Percentiles rank a stretch among this genome's conserved stretches.
phyloP scores from a whole-genome alignment of 2,888 invertebrate species.

The Eulithis prunata region DNA sequence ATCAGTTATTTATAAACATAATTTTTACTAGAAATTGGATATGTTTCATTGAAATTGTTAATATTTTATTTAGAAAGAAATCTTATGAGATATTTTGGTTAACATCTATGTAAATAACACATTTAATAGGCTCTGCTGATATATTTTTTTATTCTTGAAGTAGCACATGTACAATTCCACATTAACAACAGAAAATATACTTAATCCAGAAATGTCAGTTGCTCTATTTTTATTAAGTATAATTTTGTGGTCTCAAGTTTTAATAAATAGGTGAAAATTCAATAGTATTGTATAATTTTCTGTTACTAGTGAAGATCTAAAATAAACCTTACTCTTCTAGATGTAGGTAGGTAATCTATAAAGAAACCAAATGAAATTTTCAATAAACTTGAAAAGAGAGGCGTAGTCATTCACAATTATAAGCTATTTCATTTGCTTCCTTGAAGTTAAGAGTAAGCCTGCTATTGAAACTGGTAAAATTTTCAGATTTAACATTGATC shows the following conservation, averaged over 20 bases:
- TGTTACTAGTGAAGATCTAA: slow-evolving; percentile 21
- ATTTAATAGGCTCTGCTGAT: slow-evolving; percentile 20
- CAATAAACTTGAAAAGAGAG: neutral
- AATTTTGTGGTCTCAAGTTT: too few species aligned
- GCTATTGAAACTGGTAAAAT: slow-evolving; percentile 24
- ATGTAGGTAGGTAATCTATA: slow-evolving; percentile 11
- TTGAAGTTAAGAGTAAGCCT: slow-evolving; percentile 18
- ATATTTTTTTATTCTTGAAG: slow-evolving; percentile 20
- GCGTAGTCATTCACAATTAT: neutral
- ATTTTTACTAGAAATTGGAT: too few species aligned
- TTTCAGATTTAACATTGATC: neutral
- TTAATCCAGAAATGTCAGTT: neutral
- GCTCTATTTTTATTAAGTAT: neutral
- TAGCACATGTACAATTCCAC: slow-evolving; percentile 27
- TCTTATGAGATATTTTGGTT: slow-evolving; percentile 14
- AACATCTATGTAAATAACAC: slow-evolving; percentile 15
- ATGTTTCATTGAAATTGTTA: slow-evolving; percentile 4
- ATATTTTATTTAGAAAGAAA: slow-evolving; percentile 7
- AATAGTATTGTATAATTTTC: slow-evolving; percentile 2
- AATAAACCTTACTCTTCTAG: slow-evolving; percentile 1
- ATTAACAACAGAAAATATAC: slow-evolving; percentile 17
- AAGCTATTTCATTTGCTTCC: slow-evolving; percentile 21
- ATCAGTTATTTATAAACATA: too few species aligned
- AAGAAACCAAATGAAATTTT: slow-evolving; percentile 27
- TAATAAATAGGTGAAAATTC: too few species aligned